Evolutionary conservation across 1,140 invertebrate species (phyloP).

Genomic region (Oncopeltus fasciatus): DNA sequence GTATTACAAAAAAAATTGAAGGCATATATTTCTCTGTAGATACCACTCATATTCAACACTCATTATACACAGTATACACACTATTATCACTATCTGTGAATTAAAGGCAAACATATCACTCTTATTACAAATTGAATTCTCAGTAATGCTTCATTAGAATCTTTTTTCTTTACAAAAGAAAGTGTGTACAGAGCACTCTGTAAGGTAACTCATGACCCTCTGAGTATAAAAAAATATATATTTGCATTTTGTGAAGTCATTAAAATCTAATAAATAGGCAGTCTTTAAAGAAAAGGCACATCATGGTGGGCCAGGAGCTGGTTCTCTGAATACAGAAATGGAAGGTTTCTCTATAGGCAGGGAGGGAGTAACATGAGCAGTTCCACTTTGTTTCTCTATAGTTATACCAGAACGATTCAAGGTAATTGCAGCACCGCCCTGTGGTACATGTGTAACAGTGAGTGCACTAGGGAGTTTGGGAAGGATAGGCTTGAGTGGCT

Average conservation of each 20-base stretch:
- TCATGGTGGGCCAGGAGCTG: slow-evolving; percentile 4
- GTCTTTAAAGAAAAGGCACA: not conserved
- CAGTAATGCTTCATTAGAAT: too few species aligned
- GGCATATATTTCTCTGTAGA: too few species aligned
- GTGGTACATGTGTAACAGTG: slow-evolving; percentile 17
- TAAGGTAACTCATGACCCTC: not conserved
- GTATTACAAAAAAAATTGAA: too few species aligned
- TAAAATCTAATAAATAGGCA: not conserved
- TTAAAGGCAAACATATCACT: slow-evolving; percentile 7
- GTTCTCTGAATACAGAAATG: slow-evolving; percentile 17
- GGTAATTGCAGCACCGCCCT: slow-evolving; percentile 4
- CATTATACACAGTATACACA: too few species aligned
- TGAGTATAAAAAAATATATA: slow-evolving; percentile 4
- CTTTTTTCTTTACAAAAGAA: not conserved
- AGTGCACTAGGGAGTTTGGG: slow-evolving; percentile 22
- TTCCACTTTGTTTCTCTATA: slow-evolving; percentile 14
- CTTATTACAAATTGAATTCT: not conserved
- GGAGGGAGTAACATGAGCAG: not conserved
- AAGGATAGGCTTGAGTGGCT: not conserved
- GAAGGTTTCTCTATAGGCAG: slow-evolving; percentile 15
- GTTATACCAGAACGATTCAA: slow-evolving; percentile 14
- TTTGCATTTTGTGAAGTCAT: not conserved
- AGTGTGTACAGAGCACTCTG: not conserved
- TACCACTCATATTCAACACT: too few species aligned
- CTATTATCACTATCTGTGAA: not conserved